Evolutionary conservation across 1,140 invertebrate species (phyloP).

Genomic region (Camponotus pennsylvanicus): DNA sequence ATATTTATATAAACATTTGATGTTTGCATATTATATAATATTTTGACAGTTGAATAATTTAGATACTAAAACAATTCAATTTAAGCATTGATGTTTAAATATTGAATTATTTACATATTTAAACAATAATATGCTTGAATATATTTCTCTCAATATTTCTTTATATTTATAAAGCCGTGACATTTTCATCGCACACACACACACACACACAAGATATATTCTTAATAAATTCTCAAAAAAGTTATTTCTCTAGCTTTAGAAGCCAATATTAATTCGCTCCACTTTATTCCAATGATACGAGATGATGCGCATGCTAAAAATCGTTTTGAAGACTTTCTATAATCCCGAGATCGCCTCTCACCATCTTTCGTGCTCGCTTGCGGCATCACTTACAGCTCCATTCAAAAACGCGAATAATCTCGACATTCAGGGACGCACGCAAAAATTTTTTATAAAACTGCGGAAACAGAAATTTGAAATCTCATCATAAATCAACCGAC

Average conservation of each 20-base stretch:
- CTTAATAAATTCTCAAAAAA: conserved; percentile 20
- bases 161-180: background rate
- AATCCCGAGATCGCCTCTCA: conserved; percentile 61
- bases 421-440: conserved; percentile 6
- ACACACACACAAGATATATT: background rate
- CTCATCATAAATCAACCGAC: too few species aligned
- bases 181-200: too few species aligned
- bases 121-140: background rate
- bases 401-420: conserved; percentile 50
- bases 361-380: conserved; percentile 40
- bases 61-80: background rate
- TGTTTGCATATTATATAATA: background rate
- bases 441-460: background rate
- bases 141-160: background rate
- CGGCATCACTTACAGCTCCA: conserved; percentile 51
- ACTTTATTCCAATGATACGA: conserved; percentile 35
- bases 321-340: conserved; percentile 61
- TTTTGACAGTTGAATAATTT: background rate
- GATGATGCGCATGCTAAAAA: conserved; percentile 35
- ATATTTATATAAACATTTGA: background rate
- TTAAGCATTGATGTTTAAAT: too few species aligned
- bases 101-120: background rate
- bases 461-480: background rate
- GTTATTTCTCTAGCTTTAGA: conserved; percentile 14
- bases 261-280: conserved; percentile 50